Evolutionary conservation across 2,888 invertebrate species (phyloP).

Genomic region (Melanotus villosus): DNA sequence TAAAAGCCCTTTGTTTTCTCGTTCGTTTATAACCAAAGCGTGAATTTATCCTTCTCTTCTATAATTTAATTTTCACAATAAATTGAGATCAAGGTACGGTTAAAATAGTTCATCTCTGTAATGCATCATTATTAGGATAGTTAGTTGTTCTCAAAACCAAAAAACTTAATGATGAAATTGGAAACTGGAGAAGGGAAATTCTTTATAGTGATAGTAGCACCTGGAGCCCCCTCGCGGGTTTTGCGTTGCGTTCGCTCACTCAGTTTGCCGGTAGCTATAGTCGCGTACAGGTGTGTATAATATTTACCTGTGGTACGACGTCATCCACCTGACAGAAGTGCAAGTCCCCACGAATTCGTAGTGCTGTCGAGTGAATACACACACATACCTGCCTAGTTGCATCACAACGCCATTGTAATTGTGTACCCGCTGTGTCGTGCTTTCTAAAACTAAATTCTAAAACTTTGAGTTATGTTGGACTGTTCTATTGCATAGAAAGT

Average conservation of each 20-base stretch:
- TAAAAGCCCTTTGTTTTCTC: too few species aligned
- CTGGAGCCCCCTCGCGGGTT: slow-evolving; percentile 23
- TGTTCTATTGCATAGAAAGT: slow-evolving; percentile 40
- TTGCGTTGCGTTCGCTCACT: slow-evolving; percentile 12
- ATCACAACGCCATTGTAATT: slow-evolving; percentile 49
- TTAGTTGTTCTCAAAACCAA: too few species aligned
- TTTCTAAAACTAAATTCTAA: slow-evolving; percentile 45
- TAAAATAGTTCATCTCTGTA: too few species aligned
- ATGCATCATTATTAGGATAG: too few species aligned
- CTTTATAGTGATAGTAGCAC: slow-evolving; percentile 16
- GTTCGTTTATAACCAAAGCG: too few species aligned
- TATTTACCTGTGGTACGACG: slow-evolving; percentile 28
- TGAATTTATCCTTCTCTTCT: too few species aligned
- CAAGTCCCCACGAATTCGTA: neutral
- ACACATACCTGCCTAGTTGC: slow-evolving; percentile 32
- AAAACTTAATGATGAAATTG: too few species aligned
- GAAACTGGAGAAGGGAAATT: slow-evolving; percentile 43
- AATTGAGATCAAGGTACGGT: too few species aligned
- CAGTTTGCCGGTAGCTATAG: slow-evolving; percentile 39
- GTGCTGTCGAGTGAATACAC: slow-evolving; percentile 14
- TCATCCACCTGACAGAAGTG: slow-evolving; percentile 23
- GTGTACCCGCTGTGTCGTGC: slow-evolving; percentile 48
- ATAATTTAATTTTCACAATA: too few species aligned
- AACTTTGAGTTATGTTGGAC: slow-evolving; percentile 24
- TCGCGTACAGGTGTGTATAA: slow-evolving; percentile 38